Conservation (phyloP, 2,797 vertebrate genomes). For the Coreius guichenoti region DNA sequence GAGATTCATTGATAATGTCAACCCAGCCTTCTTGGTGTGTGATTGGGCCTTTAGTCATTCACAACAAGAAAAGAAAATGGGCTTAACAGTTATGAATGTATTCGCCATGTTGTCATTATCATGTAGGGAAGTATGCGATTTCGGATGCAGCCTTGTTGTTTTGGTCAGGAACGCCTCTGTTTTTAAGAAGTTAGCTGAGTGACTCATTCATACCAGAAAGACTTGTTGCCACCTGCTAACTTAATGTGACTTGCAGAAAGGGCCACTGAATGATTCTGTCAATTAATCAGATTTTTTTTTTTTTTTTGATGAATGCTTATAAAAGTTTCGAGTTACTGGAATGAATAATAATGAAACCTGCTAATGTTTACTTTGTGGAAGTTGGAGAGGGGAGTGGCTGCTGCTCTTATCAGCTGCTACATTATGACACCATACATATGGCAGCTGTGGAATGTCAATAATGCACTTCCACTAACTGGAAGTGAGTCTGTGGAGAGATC, state of each 20-base stretch:
- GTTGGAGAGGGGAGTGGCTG: not conserved
- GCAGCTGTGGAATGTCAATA: conserved; percentile 33
- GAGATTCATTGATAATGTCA: not conserved
- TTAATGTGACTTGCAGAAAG: not conserved
- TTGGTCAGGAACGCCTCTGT: not conserved
- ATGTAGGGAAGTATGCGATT: too few relatives aligned
- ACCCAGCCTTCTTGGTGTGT: not conserved
- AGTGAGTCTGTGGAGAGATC: not conserved
- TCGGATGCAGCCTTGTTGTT: not conserved
- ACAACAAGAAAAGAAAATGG: not conserved
- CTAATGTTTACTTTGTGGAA: conserved; percentile 2
- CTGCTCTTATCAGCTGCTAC: conserved; percentile 13
- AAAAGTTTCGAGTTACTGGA: not conserved
- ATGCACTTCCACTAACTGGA: not conserved
- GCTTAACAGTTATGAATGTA: too few relatives aligned
- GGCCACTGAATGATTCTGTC: not conserved
- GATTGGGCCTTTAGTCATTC: not conserved
- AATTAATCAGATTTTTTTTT: too few relatives aligned
- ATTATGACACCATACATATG: not conserved
- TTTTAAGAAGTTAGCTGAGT: not conserved
- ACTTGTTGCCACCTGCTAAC: not conserved
- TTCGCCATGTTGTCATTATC: too few relatives aligned
- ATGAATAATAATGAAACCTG: not conserved
- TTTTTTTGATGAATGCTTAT: not conserved
- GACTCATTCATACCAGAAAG: not conserved